phyloP scores from a whole-genome alignment of 2,797 vertebrate genomes.

The Sciurus carolinensis region DNA sequence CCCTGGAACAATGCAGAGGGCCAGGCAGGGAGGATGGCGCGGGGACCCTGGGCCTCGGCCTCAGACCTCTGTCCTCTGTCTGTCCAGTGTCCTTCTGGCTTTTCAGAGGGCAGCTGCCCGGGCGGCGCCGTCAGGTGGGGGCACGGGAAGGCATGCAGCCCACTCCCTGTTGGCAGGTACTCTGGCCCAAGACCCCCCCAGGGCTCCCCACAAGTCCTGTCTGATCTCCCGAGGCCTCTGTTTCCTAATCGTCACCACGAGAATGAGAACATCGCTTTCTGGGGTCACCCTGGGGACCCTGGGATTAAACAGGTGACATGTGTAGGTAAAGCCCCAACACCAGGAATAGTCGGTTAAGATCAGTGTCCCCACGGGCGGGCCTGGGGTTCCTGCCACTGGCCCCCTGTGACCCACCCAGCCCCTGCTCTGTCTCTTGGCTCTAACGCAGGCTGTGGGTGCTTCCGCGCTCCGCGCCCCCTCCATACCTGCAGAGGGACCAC shows the following conservation, averaged over 20 bases:
- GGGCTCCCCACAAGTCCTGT: background rate
- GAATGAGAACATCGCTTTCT: background rate
- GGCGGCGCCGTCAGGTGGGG: fast-evolving
- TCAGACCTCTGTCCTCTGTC: background rate
- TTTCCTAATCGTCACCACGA: background rate
- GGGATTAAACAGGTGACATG: background rate
- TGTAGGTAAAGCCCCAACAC: background rate
- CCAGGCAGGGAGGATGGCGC: fast-evolving
- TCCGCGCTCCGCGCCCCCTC: background rate
- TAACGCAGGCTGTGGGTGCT: too few relatives aligned
- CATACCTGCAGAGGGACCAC: background rate
- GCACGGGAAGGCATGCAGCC: background rate
- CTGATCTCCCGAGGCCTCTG: background rate
- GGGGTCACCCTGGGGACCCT: background rate
- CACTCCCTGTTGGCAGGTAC: background rate
- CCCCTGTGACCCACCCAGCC: background rate
- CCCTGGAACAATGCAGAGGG: background rate
- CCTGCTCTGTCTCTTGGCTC: background rate
- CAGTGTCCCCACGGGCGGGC: background rate
- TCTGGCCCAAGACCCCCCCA: background rate
- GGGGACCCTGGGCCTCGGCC: too few relatives aligned
- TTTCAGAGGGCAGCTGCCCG: background rate
- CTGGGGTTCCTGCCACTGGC: background rate
- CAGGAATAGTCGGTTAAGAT: background rate
- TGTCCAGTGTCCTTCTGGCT: background rate